phyloP scores from a whole-genome alignment of 1,140 invertebrate genomes.

The Trinorchestia longiramus region DNA sequence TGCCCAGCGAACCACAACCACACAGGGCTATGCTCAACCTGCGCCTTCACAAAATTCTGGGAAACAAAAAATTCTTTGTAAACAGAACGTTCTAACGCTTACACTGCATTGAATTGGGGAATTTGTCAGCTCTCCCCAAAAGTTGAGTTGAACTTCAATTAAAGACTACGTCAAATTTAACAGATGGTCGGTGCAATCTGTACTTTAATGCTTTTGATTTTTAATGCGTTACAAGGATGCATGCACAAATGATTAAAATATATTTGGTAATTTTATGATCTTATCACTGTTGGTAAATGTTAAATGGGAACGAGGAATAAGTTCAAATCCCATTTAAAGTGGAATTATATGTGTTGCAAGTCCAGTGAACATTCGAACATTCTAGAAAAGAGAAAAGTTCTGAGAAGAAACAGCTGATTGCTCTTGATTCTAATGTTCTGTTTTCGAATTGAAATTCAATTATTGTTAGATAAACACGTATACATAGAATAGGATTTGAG shows the following conservation, averaged over 20 bases:
- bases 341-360: background rate
- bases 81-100: background rate
- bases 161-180: background rate
- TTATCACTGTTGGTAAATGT: background rate
- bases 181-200: too few relatives aligned
- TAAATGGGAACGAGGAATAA: background rate
- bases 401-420: background rate
- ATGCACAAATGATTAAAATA: background rate
- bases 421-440: too few relatives aligned
- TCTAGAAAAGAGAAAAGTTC: background rate
- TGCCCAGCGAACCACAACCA: background rate
- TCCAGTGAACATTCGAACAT: background rate
- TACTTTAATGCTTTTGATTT: background rate
- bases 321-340: background rate
- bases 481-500: too few relatives aligned
- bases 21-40: background rate
- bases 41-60: background rate
- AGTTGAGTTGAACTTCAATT: background rate
- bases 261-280: background rate
- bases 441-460: too few relatives aligned
- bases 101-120: background rate
- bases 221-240: background rate
- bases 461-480: too few relatives aligned
- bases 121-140: background rate
- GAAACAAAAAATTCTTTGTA: background rate